A percentile compares a stretch with the other conserved stretches of the same genome.
Evolutionary conservation across 2,888 invertebrate species (phyloP).

Genomic region (Patella pellucida): DNA sequence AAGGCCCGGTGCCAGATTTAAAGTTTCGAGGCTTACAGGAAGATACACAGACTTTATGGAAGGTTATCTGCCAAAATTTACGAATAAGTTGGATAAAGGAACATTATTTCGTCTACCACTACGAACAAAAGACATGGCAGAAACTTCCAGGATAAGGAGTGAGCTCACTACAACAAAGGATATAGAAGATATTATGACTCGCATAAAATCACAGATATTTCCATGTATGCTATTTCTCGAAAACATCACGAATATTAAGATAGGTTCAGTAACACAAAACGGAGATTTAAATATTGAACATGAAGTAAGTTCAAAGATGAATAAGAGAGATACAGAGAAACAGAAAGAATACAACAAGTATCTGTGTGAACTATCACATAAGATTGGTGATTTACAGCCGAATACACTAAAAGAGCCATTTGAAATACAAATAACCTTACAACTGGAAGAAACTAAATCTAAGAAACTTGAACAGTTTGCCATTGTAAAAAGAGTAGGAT

Average conservation of each 20-base stretch:
- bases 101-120: conserved; percentile 58
- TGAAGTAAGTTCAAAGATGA: conserved; percentile 25
- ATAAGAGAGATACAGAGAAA: conserved; percentile 16
- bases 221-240: conserved; percentile 62
- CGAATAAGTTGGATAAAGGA: conserved; percentile 12
- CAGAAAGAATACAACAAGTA: conserved; percentile 21
- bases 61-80: conserved; percentile 14
- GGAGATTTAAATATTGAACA: conserved; percentile 32
- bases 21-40: neutral
- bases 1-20: conserved; percentile 37
- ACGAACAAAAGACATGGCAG: conserved; percentile 46
- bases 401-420: neutral
- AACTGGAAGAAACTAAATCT: conserved; percentile 18
- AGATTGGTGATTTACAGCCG: conserved; percentile 10
- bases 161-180: conserved; percentile 5
- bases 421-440: conserved; percentile 23
- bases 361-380: conserved; percentile 13
- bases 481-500: conserved; percentile 52
- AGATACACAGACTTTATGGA: conserved; percentile 21
- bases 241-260: conserved; percentile 47
- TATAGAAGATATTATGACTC: conserved; percentile 9
- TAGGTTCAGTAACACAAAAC: conserved; percentile 33
- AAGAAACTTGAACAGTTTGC: conserved; percentile 43
- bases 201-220: conserved; percentile 21
- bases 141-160: conserved; percentile 39